Evolutionary conservation across 2,797 vertebrate genomes (phyloP), one percentile per base, ranked within the genome.

Genomic region (Neomorphus geoffroyi): DNA sequence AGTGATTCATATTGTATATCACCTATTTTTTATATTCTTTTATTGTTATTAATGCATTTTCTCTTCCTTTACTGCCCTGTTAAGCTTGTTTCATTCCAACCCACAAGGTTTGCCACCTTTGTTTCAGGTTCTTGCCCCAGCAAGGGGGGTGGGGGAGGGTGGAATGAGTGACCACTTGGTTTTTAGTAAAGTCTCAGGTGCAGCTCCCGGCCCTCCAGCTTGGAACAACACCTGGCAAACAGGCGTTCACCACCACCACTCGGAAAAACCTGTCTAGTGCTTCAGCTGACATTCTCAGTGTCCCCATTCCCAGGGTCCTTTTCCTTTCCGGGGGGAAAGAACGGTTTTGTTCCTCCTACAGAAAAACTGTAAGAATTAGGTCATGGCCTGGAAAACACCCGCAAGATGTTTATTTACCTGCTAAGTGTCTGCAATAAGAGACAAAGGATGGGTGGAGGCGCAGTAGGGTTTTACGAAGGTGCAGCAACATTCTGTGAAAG

Each of bases 301-400:
- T n/a, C 18, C 9, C 7, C 3, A 17, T 64, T 46, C 60, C 22
- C 10, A 46, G 7, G 24, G 23, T 67, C n/a, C 19, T 57, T 30
- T 39, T 17, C 17, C 18, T 32, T 51, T 61, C 37, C 45, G 10
- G 7, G 6, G 19, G 1, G 21, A 19, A 18, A 21, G 11, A 37
- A 0, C 17, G 0, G 28, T n/a, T 83, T 50, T 45, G 5, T 4
- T 80, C 6, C n/a, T 45, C 18, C 33, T 53, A 60, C 12, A 43
- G 39, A 66, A 67, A 54, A 46, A 18, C 15, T 30, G 1, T 35
- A 61, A 50, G n/a, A 50, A 61, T 61, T 39, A 24, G 35, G 8
- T 65, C 21, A 56, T 7, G 18, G 21, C 35, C 60, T 61, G 15
- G n/a, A 21, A 75, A 56, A 8, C 11, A 43, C 53, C 13, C 57